Evolutionary conservation across 2,888 invertebrate species (phyloP), one percentile per base, ranked within the genome.

Genomic region (Dromius quadrimaculatus): DNA sequence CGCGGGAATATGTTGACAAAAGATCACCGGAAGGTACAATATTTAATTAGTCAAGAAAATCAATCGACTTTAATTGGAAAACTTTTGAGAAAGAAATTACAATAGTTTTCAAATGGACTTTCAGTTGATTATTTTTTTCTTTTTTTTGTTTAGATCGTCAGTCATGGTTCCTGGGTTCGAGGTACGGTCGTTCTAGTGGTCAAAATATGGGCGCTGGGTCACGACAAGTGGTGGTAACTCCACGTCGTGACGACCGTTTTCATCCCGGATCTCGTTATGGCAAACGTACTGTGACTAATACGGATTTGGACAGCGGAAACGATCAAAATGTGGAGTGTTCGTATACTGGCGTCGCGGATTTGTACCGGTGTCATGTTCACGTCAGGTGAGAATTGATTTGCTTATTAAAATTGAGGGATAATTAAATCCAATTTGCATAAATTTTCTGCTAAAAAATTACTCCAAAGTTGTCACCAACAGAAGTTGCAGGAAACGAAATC

Each of bases 291-390:
- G 59, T 19, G 13, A 8, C 47, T 9, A n/a, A n/a, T 23, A 15
- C n/a, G 36, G 62, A 41, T 34, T 15, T 41, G 41, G 41, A 38
- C 23, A 23, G 22, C 41, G 23, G 23, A 2, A 72, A 74, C 41
- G 76, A 78, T 71, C 75, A 71, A 72, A 76, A 77, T 71, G 76
- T 79, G 74, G 79, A 84, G 8, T 86, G 86, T 74, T 78, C 81
- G 69, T 85, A 85, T 76, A 84, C 84, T 11, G 86, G 86, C 69
- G 78, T 85, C 45, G 81, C 82, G 69, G 84, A 86, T 77, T 81
- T 84, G 69, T 86, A 85, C 75, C 83, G 85, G 74, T 86, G 86
- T 68, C 68, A 68, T 59, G 81, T 81, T 17, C 57, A 68, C 34
- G 81, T 81, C 74, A 81, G 83, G 86, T 86, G 80, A 82, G 74